Evolutionary conservation across 2,888 invertebrate genomes (phyloP), one percentile per base, ranked within the genome.

Genomic region (Platycheirus rosarum): DNA sequence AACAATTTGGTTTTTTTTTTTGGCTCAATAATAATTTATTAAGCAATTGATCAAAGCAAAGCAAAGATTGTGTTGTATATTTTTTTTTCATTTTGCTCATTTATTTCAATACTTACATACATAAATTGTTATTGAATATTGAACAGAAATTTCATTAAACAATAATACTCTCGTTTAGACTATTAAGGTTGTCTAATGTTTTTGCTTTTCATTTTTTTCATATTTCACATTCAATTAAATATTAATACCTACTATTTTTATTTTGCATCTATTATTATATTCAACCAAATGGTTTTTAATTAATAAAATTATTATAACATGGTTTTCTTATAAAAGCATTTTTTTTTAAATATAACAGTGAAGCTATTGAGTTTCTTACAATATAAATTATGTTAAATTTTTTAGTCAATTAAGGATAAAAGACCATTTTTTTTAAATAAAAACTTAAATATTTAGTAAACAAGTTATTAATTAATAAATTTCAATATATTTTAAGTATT

Each of bases 21-120:
- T 40, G 23, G 65, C n/a, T 75, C 62, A 51, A 53, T 49, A 42
- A 23, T 23, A 23, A 4, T 4, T 23, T 23, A 23, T 46, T 55
- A 75, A 80, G 53, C 70, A 70, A 60, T 79, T 69, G 63, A 65
- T 65, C 13, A 9, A 69, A 66, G 80, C 80, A 71, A 76, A 80
- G 80, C 80, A 23, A n/a, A n/a, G n/a, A n/a, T 51, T 80, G 14
- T 37, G 11, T 14, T 44, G 13, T 11, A 9, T 55, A 13, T 11
- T 60, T 9, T 40, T 29, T 20, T 62, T n/a, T 18, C 7, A 32
- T 46, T 53, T 18, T 5, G n/a, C 26, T 35, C 65, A 55, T 48
- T 76, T 55, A 23, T 37, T 65, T 76, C 46, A 51, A 29, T 44
- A 57, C 42, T n/a, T n/a, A 65, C 29, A 51, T 71, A 53, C 9